These are phyloP conservation scores for Pardalotus punctatus DNA, from an alignment of 2,113 vertebrate genomes.

Conservation along the genomic window DNA sequence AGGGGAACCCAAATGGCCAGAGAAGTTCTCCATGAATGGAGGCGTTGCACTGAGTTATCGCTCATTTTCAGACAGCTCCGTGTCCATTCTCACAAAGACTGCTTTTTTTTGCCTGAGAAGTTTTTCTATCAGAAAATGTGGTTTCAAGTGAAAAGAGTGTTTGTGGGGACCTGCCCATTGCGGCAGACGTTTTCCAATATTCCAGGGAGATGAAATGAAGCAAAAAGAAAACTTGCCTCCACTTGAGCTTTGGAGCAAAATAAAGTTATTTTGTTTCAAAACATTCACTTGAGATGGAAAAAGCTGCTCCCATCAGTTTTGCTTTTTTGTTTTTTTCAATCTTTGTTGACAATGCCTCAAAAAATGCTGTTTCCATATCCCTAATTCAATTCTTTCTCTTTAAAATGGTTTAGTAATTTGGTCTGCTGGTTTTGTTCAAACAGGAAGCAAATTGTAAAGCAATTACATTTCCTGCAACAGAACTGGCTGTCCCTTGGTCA, in stretches of 20 bases:
- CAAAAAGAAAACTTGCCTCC: slow-evolving; percentile 58
- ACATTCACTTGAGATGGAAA: slow-evolving; percentile 25
- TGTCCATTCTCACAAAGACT: not conserved
- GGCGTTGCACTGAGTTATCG: rapidly evolving
- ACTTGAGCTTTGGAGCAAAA: slow-evolving; percentile 16
- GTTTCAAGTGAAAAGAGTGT: not conserved
- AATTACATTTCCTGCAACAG: not conserved
- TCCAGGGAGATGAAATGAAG: slow-evolving; percentile 39
- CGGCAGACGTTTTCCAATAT: slow-evolving; percentile 42
- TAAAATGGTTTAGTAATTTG: slow-evolving; percentile 2
- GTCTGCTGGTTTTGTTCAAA: slow-evolving; percentile 25
- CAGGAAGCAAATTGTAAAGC: slow-evolving; percentile 22
- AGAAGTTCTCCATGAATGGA: not conserved
- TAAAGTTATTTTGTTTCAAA: slow-evolving; percentile 56
- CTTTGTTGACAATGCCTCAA: not conserved
- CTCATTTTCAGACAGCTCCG: not conserved
- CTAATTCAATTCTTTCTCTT: slow-evolving; percentile 36
- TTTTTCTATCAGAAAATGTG: not conserved
- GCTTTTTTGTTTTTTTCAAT: not conserved
- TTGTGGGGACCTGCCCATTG: not conserved
- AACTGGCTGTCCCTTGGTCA: not conserved
- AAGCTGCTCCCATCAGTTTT: slow-evolving; percentile 16
- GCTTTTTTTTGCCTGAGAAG: not conserved
- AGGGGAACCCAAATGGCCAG: not conserved
- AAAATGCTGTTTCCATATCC: not conserved